These are phyloP conservation scores for Drosophila imparisetae DNA, from an alignment of 2,888 invertebrate species.

Conservation along the genomic window DNA sequence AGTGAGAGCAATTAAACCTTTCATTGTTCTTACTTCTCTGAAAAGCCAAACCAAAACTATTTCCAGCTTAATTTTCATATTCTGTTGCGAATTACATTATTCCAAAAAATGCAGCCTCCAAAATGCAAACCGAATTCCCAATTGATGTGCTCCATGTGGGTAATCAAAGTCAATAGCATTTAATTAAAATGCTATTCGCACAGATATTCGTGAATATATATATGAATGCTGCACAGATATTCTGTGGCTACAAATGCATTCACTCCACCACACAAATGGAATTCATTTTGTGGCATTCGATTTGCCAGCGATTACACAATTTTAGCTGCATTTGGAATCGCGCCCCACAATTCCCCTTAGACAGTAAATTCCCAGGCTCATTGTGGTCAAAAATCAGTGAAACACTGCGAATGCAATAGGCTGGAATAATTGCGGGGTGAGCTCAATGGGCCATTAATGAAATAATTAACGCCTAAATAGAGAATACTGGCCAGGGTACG, in stretches of 20 bases:
- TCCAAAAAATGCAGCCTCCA: background rate
- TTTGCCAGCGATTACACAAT: constrained; percentile 62
- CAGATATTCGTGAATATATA: constrained; percentile 18
- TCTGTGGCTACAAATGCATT: constrained; percentile 14
- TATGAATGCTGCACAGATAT: constrained; percentile 11
- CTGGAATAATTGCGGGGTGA: constrained; percentile 65
- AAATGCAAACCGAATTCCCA: background rate
- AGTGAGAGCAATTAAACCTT: background rate
- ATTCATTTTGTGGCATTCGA: constrained; percentile 45
- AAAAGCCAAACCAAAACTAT: background rate
- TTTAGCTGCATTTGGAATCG: constrained; percentile 39
- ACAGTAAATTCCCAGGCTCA: constrained; percentile 23
- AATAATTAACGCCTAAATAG: constrained; percentile 71
- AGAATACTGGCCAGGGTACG: background rate
- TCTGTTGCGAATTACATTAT: background rate
- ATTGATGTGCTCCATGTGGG: constrained; percentile 3
- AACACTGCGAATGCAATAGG: constrained; percentile 68
- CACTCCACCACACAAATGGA: constrained; percentile 38
- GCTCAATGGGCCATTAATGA: constrained; percentile 68
- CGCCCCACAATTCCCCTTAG: background rate
- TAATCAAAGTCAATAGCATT: constrained; percentile 27
- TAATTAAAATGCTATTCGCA: constrained; percentile 59
- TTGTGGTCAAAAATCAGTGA: constrained; percentile 67
- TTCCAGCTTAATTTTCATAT: background rate
- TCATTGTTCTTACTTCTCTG: background rate